Evolutionary conservation across 2,888 invertebrate genomes (phyloP), one percentile per base, ranked within the genome.

Genomic region (Byasa hedistus): DNA sequence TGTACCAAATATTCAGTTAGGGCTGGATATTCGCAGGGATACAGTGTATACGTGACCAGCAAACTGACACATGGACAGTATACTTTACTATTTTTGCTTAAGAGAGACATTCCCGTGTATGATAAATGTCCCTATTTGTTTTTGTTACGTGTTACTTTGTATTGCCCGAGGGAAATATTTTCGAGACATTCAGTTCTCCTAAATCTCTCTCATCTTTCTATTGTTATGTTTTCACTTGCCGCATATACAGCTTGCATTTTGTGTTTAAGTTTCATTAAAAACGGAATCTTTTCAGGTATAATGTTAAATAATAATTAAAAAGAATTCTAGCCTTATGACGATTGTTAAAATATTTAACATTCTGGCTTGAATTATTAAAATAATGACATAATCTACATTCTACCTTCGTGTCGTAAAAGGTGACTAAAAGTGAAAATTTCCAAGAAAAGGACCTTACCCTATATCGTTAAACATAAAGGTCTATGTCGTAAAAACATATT

Each of bases 1-100:
- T 83, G 79, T 82, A 82, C 83, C 81, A 83, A 85, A 86, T 85
- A 86, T 86, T 85, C 86, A 84, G 85, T 86, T 85, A 83, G 72
- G 80, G 74, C 72, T 70, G 76, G 77, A 76, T 78, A 79, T 75
- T 78, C 75, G 75, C 70, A 74, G 75, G 76, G 77, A 82, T 83
- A 82, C 79, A 79, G 73, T 75, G 70, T 54, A 62, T 70, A 85
- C 87, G 87, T 87, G 85, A 84, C 81, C 72, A 39, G 80, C 66
- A 76, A 75, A 67, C 75, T 58, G 68, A 77, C 71, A 72, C 68
- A 71, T 73, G 76, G 79, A 78, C 80, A 79, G 44, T 44, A 17
- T 44, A 44, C 44, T 44, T 44, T 4, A 77, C 69, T 74, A 68
- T 73, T 74, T 77, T 66, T 71, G 69, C 69, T 74, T 71, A 74